Base-by-base conservation (phyloP, 2,797 vertebrate species). In the Carduelis carduelis region DNA sequence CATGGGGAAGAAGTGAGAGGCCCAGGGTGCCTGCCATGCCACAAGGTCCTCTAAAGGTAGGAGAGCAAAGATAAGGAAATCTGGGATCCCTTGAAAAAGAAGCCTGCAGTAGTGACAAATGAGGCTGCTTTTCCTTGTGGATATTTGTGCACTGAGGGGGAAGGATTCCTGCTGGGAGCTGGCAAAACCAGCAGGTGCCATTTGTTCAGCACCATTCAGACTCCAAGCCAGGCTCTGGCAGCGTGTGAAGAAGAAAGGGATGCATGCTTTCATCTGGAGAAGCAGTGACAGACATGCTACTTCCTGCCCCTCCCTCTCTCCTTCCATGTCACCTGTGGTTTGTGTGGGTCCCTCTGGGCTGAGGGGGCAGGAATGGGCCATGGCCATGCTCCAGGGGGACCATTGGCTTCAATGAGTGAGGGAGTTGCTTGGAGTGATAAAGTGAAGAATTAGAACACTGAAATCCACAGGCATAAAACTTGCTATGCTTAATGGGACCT, bases 361-460 rank as follows among this genome's bases (percentile, higher is more conserved):
- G 1, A 44, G n/a, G 26, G 2, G 1, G 22, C 55, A 41, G 49
- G n/a, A 68, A 35, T 2, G 2, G 26, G 19, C 30, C 4, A 1
- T 30, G 28, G 30, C 0, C 0, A 11, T 32, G 43, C 59, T 47
- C 47, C 12, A 0, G 9, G 43, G 57, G 1, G 1, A 21, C 30
- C 1, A 0, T 8, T n/a, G 4, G 63, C 59, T 75, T 41, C 34
- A 3, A 1, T 17, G 49, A 12, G 35, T 0, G 0, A 35, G 34
- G 14, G 32, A 14, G 6, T 19, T 50, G 17, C 52, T 66, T 50
- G 57, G 6, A 30, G 21, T 8, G 5, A 52, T 44, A 46, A 90
- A 32, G 24, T n/a, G n/a, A 43, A 34, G 52, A 59, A 57, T 44
- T 49, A 23, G 2, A 2, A 23, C 5, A 2, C 18, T 19, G n/a